A percentile compares a stretch with the other conserved stretches of the same genome.
Conservation (phyloP, 92 coral and sea anemone genomes). For the Muricea muricata region DNA sequence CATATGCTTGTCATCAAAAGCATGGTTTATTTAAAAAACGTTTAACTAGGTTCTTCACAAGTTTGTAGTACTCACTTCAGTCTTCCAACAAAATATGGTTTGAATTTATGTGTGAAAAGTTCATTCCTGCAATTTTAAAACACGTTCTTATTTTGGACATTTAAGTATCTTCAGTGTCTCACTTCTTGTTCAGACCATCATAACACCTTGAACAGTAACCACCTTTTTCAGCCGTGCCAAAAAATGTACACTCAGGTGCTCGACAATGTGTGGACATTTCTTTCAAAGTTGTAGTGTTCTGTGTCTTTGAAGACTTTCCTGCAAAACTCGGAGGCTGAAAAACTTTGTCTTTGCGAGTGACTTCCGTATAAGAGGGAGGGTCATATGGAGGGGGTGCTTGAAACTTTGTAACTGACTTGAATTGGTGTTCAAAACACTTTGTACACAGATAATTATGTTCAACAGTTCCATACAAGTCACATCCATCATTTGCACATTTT, state of each 20-base stretch:
- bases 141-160: too few relatives aligned
- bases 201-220: conserved; percentile 92
- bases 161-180: too few relatives aligned
- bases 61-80: too few relatives aligned
- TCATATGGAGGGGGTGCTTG: conserved; percentile 28
- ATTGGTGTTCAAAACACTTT: conserved; percentile 80
- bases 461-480: conserved; percentile 84
- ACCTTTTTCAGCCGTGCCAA: conserved; percentile 75
- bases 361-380: conserved; percentile 44
- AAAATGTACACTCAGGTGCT: conserved; percentile 74
- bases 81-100: too few relatives aligned
- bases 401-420: conserved; percentile 71
- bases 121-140: too few relatives aligned
- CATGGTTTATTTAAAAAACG: too few relatives aligned
- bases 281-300: neutral
- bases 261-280: conserved; percentile 46
- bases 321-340: conserved; percentile 22
- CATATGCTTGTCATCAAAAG: too few relatives aligned
- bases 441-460: conserved; percentile 90
- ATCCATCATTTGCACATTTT: conserved; percentile 83
- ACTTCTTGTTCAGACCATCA: conserved; percentile 61
- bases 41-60: too few relatives aligned
- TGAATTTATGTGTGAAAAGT: too few relatives aligned
- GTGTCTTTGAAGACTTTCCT: neutral
- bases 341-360: neutral